These are phyloP conservation scores for Lasiurus borealis DNA, from an alignment of 2,113 vertebrate species.

Conservation along the genomic window DNA sequence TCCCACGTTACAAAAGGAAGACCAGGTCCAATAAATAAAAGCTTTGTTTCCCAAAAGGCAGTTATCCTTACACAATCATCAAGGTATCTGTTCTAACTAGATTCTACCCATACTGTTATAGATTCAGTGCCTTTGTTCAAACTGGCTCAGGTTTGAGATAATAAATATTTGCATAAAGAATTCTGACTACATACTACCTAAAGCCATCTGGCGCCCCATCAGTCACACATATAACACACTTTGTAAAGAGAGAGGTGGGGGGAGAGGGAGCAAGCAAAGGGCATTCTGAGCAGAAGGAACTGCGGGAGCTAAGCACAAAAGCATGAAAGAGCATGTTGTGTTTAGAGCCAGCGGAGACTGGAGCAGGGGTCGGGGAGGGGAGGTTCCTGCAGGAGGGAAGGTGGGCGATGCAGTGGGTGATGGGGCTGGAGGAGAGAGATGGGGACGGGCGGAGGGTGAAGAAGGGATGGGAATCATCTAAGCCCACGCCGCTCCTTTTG, in stretches of 20 bases:
- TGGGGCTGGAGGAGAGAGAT: not conserved
- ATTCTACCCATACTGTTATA: not conserved
- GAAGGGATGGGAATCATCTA: constrained; percentile 72
- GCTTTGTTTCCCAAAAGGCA: not conserved
- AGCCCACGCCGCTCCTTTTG: constrained; percentile 74
- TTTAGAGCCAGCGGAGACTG: not conserved
- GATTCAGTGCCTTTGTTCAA: constrained; percentile 32
- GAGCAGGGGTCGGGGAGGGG: not conserved
- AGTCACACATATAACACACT: not conserved
- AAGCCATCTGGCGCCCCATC: constrained; percentile 46
- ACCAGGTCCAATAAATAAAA: not conserved
- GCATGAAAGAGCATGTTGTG: not conserved
- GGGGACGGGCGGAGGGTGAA: constrained; percentile 39
- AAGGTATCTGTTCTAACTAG: not conserved
- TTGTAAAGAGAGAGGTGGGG: not conserved
- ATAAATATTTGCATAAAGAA: constrained; percentile 72
- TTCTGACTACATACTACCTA: constrained; percentile 33
- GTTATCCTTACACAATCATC: not conserved
- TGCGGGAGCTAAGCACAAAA: not conserved
- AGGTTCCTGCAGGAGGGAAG: accelerated
- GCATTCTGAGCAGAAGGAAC: not conserved
- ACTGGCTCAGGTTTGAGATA: constrained; percentile 40
- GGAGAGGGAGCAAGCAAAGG: not conserved
- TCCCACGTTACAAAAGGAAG: not conserved
- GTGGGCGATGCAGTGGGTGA: not conserved